Percentiles rank a stretch among this genome's conserved stretches.
These are phyloP conservation scores for Aethes cnicana DNA, from an alignment of 2,888 invertebrate genomes.

Conservation along the genomic window DNA sequence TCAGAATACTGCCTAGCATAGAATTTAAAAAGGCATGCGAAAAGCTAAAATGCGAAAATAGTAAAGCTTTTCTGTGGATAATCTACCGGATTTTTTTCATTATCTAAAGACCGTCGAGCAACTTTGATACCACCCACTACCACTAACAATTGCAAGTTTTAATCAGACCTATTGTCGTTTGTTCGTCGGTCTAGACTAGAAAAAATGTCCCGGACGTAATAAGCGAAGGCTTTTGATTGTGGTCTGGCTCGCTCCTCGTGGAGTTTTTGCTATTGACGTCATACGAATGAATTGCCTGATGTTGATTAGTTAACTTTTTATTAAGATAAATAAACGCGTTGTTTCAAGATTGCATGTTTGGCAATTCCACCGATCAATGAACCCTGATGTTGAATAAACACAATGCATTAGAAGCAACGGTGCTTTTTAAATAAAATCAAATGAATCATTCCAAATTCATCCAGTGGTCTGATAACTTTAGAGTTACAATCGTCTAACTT, in stretches of 20 bases:
- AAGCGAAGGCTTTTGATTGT: constrained; percentile 51
- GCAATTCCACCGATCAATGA: neutral
- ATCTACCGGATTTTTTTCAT: constrained; percentile 37
- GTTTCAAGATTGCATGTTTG: neutral
- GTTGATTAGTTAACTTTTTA: constrained; percentile 11
- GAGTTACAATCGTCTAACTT: neutral
- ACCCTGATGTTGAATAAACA: neutral
- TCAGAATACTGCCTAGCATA: neutral
- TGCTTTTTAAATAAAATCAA: neutral
- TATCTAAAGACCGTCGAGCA: constrained; percentile 38
- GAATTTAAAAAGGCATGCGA: neutral
- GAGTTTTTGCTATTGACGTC: constrained; percentile 24
- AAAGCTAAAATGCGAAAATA: neutral
- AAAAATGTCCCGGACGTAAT: constrained; percentile 60
- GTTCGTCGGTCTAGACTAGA: constrained; percentile 68
- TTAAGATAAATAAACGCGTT: neutral
- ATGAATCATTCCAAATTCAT: neutral
- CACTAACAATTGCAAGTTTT: constrained; percentile 69
- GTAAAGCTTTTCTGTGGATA: neutral
- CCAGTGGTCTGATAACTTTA: neutral
- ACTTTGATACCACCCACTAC: constrained; percentile 42
- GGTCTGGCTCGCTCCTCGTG: constrained; percentile 23
- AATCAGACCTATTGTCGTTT: constrained; percentile 74
- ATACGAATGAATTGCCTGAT: constrained; percentile 21
- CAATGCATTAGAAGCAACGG: neutral